These are phyloP conservation scores for Pedicia rivosa DNA, from an alignment of 2,888 invertebrate genomes.

Conservation along the genomic window DNA sequence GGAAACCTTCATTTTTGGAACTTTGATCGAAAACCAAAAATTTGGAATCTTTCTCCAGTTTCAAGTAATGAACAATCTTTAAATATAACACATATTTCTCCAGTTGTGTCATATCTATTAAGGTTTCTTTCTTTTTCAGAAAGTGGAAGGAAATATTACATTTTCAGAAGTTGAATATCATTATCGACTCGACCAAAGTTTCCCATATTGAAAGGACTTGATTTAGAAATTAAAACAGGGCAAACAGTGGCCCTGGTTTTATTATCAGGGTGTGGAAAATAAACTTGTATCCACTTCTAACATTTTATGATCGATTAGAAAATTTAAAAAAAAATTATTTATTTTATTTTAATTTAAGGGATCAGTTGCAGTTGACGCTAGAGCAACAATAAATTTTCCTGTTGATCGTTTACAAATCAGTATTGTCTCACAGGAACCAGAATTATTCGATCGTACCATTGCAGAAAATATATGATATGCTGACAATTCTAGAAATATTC, in stretches of 20 bases:
- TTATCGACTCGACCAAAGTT: slow-evolving; percentile 63
- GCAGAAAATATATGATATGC: slow-evolving; percentile 80
- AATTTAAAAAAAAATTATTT: slow-evolving; percentile 39
- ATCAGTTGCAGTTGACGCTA: too few species aligned
- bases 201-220: slow-evolving; percentile 53
- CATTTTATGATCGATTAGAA: slow-evolving; percentile 56
- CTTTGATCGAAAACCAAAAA: slow-evolving; percentile 46
- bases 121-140: too few species aligned
- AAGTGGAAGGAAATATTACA: slow-evolving; percentile 35
- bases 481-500: slow-evolving; percentile 48
- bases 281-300: slow-evolving; percentile 61
- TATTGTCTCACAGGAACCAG: slow-evolving; percentile 73
- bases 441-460: slow-evolving; percentile 66
- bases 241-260: slow-evolving; percentile 61
- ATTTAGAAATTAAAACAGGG: slow-evolving; percentile 48
- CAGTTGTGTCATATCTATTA: neutral
- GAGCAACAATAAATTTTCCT: slow-evolving; percentile 28
- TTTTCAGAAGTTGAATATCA: slow-evolving; percentile 56
- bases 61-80: slow-evolving; percentile 36
- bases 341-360: too few species aligned
- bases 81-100: neutral
- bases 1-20: slow-evolving; percentile 59
- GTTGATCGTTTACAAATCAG: slow-evolving; percentile 52
- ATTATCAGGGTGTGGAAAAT: slow-evolving; percentile 67
- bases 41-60: too few species aligned